Percentiles rank a stretch among this genome's conserved stretches.
Evolutionary conservation across 2,888 invertebrate species (phyloP).

Genomic region (Cheilosia vulpina): DNA sequence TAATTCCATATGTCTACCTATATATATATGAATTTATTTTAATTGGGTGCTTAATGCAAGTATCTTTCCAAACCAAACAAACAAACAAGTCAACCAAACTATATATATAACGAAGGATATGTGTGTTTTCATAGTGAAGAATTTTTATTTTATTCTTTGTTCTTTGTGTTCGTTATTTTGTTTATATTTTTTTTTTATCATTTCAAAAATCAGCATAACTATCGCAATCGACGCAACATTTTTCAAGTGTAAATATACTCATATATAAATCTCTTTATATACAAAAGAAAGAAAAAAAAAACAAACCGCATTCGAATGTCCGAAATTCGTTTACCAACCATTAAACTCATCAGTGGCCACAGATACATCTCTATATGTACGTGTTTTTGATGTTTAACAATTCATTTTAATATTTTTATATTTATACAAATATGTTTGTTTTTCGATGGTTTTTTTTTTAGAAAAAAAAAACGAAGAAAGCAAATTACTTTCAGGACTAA

Average conservation of each 20-base stretch:
- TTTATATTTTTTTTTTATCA: constrained; percentile 24
- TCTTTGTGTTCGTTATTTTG: constrained; percentile 33
- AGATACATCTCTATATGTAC: constrained; percentile 67
- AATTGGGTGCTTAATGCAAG: constrained; percentile 66
- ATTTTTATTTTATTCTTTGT: constrained; percentile 29
- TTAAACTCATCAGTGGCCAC: constrained; percentile 67
- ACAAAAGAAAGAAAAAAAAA: constrained; percentile 21
- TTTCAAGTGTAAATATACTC: constrained; percentile 72
- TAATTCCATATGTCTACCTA: constrained; percentile 52
- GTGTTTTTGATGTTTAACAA: constrained; percentile 62
- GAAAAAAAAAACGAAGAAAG: constrained; percentile 40
- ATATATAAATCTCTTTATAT: constrained; percentile 50
- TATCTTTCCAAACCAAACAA: constrained; percentile 43
- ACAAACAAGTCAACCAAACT: not conserved
- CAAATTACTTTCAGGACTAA: constrained; percentile 62
- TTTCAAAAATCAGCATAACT: constrained; percentile 55
- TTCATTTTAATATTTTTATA: constrained; percentile 20
- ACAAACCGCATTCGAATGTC: constrained; percentile 65
- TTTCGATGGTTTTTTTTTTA: constrained; percentile 25
- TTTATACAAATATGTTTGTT: constrained; percentile 36
- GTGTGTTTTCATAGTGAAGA: constrained; percentile 60
- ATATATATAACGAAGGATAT: constrained; percentile 52
- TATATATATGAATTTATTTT: constrained; percentile 39
- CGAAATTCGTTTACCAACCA: constrained; percentile 73
- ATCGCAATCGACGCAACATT: constrained; percentile 69